Conservation (phyloP, 2,797 vertebrate genomes). For the Halcyon badia region DNA sequence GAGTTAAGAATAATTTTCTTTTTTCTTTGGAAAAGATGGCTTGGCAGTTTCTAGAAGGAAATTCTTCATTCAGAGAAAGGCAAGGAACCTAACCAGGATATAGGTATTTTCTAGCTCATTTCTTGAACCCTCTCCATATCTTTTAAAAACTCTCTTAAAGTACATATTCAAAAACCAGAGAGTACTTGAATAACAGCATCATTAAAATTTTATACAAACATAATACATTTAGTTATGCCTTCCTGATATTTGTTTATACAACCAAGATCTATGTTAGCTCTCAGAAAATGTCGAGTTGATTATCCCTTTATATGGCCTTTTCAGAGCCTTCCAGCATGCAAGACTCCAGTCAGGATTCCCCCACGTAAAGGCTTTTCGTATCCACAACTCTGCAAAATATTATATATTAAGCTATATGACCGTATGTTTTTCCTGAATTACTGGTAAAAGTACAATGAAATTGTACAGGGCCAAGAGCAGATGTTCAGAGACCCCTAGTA, state of each 20-base stretch:
- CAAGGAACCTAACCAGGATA: not conserved
- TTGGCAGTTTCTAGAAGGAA: slow-evolving; percentile 44
- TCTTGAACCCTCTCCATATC: not conserved
- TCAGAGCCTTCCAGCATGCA: not conserved
- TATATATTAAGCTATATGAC: not conserved
- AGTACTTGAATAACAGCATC: not conserved
- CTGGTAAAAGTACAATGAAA: not conserved
- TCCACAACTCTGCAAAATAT: not conserved
- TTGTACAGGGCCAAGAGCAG: slow-evolving; percentile 1
- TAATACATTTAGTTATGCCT: not conserved
- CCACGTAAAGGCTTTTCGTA: not conserved
- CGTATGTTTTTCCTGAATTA: slow-evolving; percentile 14
- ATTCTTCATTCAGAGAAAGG: not conserved
- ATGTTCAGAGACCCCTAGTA: slow-evolving; percentile 30
- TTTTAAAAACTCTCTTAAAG: not conserved
- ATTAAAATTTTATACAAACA: slow-evolving; percentile 28
- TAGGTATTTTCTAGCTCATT: not conserved
- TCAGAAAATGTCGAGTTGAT: not conserved
- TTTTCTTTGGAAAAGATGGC: not conserved
- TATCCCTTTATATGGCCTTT: slow-evolving; percentile 7
- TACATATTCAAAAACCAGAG: not conserved
- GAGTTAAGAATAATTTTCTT: not conserved
- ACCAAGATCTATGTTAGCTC: not conserved
- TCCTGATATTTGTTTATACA: slow-evolving; percentile 22
- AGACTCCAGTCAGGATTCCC: not conserved